Evolutionary conservation across 2,797 vertebrate species (phyloP), one percentile per base, ranked within the genome.

Genomic region (Gambelia wislizenii): DNA sequence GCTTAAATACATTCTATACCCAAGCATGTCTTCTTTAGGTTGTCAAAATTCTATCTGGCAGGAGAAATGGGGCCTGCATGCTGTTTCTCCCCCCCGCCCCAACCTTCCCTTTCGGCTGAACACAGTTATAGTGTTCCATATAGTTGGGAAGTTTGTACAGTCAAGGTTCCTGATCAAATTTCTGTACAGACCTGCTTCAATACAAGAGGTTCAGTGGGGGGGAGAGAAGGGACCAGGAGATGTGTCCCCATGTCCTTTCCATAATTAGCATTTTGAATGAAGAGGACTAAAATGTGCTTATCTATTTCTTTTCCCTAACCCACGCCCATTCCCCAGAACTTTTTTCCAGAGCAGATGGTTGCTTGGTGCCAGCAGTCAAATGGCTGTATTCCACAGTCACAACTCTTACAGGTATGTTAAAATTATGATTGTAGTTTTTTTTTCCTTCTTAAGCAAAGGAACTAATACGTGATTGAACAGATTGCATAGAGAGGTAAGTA

Each of bases 331-430:
- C 8, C 36, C 47, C 94, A 99, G 99, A 99, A 98, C 97, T 99
- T 99, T 96, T 99, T 99, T 94, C 99, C 99, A 52, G 99, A 99
- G 88, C 98, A 99, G 96, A 99, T 99, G 99, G 98, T 99, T 91
- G 98, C 98, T 44, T 99, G 98, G 98, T 99, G 98, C 97, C 98
- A 99, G 91, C 98, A 98, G 94, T 97, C 98, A 47, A 98, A 99
- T 36, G 98, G 98, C 92, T 98, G 98, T 85, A 98, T 98, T 95
- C 98, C 98, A 92, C 98, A 98, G 91, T 98, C 98, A 81, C 99
- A 99, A 95, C 98, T 99, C 91, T 93, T 99, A 95, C 99, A 99
- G 98, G 99, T 99, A 98, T 96, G 82, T 0, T 92, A 52, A 22
- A 78, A 39, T 20, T 27, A 44, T 18, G 22, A 25, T 64, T 52